These are phyloP conservation scores for Paguma larvata DNA, from an alignment of 2,797 vertebrate species.

Conservation along the genomic window DNA sequence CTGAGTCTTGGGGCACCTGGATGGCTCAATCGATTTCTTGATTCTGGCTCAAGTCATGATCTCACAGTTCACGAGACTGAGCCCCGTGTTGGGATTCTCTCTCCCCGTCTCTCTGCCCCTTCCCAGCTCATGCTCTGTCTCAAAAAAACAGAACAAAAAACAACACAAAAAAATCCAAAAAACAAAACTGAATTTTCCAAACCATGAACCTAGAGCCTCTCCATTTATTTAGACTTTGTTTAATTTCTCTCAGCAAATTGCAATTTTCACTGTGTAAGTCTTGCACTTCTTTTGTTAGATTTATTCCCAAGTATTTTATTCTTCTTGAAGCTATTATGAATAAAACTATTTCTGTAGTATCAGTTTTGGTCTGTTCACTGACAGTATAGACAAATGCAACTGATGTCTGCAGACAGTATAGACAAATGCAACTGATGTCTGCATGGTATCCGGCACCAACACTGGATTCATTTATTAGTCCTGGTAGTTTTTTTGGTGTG, in stretches of 20 bases:
- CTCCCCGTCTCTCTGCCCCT: too few species aligned
- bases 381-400: not conserved
- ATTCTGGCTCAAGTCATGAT: too few species aligned
- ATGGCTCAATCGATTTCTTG: too few species aligned
- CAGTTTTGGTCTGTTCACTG: not conserved
- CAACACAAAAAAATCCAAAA: too few species aligned
- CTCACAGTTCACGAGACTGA: too few species aligned
- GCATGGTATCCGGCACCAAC: not conserved
- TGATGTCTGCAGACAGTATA: not conserved
- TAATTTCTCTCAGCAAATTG: slow-evolving; percentile 12
- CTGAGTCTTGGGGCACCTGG: too few species aligned
- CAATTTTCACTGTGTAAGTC: not conserved
- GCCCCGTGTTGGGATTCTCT: too few species aligned
- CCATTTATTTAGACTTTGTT: not conserved
- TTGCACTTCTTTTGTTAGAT: not conserved
- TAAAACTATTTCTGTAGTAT: not conserved
- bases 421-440: not conserved
- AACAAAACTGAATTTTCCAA: not conserved
- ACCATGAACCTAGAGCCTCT: not conserved
- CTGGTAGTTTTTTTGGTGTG: not conserved
- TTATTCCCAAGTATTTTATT: not conserved
- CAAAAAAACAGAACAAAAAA: too few species aligned
- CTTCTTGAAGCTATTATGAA: not conserved
- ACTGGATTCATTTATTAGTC: not conserved
- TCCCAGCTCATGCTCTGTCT: too few species aligned